Evolutionary conservation across 2,113 vertebrate genomes (phyloP), one percentile per base, ranked within the genome.

Genomic region (Upupa epops): DNA sequence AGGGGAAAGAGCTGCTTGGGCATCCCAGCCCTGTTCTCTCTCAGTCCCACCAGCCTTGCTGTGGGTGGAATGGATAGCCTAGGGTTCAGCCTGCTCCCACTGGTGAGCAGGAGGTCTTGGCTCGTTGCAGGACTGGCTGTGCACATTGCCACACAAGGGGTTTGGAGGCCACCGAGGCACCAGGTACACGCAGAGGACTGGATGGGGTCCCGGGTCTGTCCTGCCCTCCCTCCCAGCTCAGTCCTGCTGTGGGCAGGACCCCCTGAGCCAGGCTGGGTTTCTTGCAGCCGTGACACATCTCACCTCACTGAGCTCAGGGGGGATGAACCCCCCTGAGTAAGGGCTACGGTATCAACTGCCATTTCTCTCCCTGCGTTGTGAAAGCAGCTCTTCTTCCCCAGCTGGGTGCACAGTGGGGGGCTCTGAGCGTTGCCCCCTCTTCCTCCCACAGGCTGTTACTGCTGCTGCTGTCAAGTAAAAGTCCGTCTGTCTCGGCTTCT

Each of bases 371-470:
- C 55, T 3, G 13, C 22, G 45, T 56, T 78, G 73, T 75, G 66
- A 71, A 69, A 85, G 64, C 87, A 36, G 63, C 77, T 95, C 83
- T 82, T 73, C 63, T 71, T 55, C 66, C 36, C 77, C 80, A 59
- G 63, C 83, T 63, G 52, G 16, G 73, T 84, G 95, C 91, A 85
- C 90, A 88, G 79, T 87, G 18, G 73, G 90, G 88, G 86, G 46
- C 63, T 40, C 42, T n/a, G 59, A 80, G 77, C 6, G 0, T 55
- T 59, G 66, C 56, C 74, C 77, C 72, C 31, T 21, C 88, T 59
- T 40, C 69, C 58, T 90, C 81, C 64, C 74, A 8, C 81, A 48
- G 86, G 86, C 84, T 77, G 34, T 87, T 73, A 34, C 48, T 86
- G 78, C 74, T 86, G 65, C 90, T 93, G 81, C 72, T 82, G 73